These are phyloP conservation scores for Falco novaeseelandiae DNA, from an alignment of 2,797 vertebrate genomes.

Conservation along the genomic window DNA sequence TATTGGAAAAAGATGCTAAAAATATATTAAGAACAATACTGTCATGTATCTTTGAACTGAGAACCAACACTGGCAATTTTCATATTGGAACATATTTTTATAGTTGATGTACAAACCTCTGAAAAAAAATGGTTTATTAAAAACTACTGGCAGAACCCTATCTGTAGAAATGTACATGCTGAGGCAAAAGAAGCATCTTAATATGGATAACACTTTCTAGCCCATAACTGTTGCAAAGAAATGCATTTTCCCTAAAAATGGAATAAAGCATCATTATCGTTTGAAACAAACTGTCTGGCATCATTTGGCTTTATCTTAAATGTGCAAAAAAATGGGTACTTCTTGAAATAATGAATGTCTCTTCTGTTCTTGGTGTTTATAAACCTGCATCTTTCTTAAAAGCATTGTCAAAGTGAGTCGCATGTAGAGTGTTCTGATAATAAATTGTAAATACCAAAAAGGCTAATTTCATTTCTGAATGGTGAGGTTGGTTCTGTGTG, in stretches of 20 bases:
- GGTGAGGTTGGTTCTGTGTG: neutral
- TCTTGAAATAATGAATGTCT: neutral
- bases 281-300: slow-evolving; percentile 13
- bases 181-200: neutral
- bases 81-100: neutral
- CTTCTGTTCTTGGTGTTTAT: neutral
- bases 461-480: slow-evolving; percentile 2
- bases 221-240: neutral
- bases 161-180: neutral
- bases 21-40: neutral
- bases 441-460: neutral
- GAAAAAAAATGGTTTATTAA: neutral
- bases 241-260: neutral
- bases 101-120: neutral
- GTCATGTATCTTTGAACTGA: neutral
- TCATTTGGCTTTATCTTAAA: neutral
- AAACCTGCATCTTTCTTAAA: neutral
- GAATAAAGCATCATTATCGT: neutral
- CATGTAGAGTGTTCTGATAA: neutral
- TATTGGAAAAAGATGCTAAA: neutral
- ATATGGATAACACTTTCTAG: neutral
- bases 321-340: neutral
- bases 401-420: neutral
- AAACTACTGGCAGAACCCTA: neutral
- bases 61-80: neutral